Conservation (phyloP, 2,888 invertebrate genomes). For the Portevinia maculata region DNA sequence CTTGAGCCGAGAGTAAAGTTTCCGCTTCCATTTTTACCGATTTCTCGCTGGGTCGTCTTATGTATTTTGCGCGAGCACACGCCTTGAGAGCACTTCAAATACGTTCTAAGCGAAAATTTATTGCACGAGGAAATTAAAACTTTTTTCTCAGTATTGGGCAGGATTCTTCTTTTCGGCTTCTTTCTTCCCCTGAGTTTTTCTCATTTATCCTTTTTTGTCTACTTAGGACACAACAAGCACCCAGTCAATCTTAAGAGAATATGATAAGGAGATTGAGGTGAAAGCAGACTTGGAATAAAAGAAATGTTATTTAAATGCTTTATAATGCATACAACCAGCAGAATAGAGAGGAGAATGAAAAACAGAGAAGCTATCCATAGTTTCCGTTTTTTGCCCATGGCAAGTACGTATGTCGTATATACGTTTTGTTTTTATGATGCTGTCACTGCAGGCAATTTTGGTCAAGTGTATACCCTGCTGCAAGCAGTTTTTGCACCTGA, state of each 20-base stretch:
- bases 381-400: not conserved
- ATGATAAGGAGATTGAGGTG: slow-evolving; percentile 27
- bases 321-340: slow-evolving; percentile 18
- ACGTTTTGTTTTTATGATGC: not conserved
- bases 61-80: slow-evolving; percentile 66
- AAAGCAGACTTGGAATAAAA: slow-evolving; percentile 24
- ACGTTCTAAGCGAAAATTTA: slow-evolving; percentile 73
- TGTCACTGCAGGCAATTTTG: slow-evolving; percentile 52
- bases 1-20: slow-evolving; percentile 65
- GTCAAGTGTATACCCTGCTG: slow-evolving; percentile 48
- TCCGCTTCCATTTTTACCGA: slow-evolving; percentile 59
- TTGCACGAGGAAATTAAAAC: slow-evolving; percentile 77
- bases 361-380: not conserved
- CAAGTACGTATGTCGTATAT: slow-evolving; percentile 3
- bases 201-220: slow-evolving; percentile 9
- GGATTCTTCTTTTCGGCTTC: slow-evolving; percentile 14
- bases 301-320: slow-evolving; percentile 50
- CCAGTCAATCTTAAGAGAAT: slow-evolving; percentile 52
- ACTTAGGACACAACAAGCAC: slow-evolving; percentile 32
- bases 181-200: slow-evolving; percentile 40
- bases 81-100: slow-evolving; percentile 65
- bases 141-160: slow-evolving; percentile 3
- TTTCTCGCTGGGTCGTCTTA: slow-evolving; percentile 28
- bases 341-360: not conserved
- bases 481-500: slow-evolving; percentile 64